Percentiles rank a stretch among this genome's conserved stretches.
These are phyloP conservation scores for Sinelater perroti DNA, from an alignment of 2,888 invertebrate species.

Conservation along the genomic window DNA sequence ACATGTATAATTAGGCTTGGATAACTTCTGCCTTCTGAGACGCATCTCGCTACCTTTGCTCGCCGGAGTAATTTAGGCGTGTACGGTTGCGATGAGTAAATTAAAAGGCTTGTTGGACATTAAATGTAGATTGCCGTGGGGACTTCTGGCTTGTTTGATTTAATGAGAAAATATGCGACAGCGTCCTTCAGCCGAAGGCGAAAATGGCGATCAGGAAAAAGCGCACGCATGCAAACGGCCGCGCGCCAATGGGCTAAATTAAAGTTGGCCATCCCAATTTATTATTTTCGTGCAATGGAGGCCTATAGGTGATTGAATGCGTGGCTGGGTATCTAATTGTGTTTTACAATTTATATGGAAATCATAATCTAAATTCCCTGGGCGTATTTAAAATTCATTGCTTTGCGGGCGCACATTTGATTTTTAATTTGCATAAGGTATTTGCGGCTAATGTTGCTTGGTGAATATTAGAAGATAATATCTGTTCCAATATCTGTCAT, in stretches of 20 bases:
- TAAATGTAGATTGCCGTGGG: conserved; percentile 50
- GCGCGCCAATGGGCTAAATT: too few relatives aligned
- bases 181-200: too few relatives aligned
- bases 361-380: conserved; percentile 37
- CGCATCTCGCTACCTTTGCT: conserved; percentile 33
- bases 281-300: too few relatives aligned
- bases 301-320: too few relatives aligned
- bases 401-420: conserved; percentile 30
- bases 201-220: too few relatives aligned
- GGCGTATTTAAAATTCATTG: conserved; percentile 38
- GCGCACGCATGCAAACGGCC: too few relatives aligned
- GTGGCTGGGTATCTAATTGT: too few relatives aligned
- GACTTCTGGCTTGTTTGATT: conserved; percentile 51
- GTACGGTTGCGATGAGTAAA: conserved; percentile 35
- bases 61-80: conserved; percentile 36
- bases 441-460: too few relatives aligned
- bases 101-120: conserved; percentile 41
- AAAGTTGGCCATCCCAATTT: too few relatives aligned
- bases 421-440: conserved; percentile 34
- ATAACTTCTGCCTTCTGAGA: conserved; percentile 42
- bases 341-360: conserved; percentile 34
- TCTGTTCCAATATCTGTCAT: too few relatives aligned
- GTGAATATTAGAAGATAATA: too few relatives aligned
- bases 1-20: conserved; percentile 48
- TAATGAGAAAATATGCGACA: conserved; percentile 54